Conservation (phyloP, 2,888 invertebrate genomes). For the Troides oblongomaculatus region DNA sequence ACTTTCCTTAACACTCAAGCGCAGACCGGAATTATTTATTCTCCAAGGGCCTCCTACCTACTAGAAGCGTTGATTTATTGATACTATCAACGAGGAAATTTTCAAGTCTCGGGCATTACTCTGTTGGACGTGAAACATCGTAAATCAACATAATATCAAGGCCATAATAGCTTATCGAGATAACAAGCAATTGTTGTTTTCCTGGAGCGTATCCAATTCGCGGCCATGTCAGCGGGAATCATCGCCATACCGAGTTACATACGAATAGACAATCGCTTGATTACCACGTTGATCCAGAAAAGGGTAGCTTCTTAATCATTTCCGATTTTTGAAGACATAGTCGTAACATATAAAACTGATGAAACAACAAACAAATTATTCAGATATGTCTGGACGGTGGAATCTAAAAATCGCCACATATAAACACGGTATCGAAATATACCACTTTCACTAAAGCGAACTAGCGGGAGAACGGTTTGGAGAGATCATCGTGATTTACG, state of each 20-base stretch:
- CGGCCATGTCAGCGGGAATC: conserved; percentile 6
- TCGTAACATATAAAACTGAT: not conserved
- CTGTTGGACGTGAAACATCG: conserved; percentile 1
- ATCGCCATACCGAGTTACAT: not conserved
- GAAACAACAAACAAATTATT: not conserved
- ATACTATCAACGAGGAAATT: too few species aligned
- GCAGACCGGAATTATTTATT: too few species aligned
- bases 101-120: not conserved
- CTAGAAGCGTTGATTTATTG: too few species aligned
- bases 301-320: not conserved
- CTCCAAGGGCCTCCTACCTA: too few species aligned
- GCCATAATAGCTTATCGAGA: conserved; percentile 1
- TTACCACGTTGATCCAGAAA: conserved; percentile 9
- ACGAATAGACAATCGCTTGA: conserved; percentile 13
- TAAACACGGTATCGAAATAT: not conserved
- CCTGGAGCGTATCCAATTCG: conserved; percentile 18
- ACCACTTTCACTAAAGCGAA: not conserved
- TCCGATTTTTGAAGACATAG: not conserved
- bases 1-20: too few species aligned
- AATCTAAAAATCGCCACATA: not conserved
- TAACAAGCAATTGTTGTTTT: conserved; percentile 14
- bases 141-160: conserved; percentile 8
- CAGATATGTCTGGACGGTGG: not conserved
- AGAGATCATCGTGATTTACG: conserved; percentile 3
- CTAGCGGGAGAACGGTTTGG: not conserved